These are phyloP conservation scores for Alsophila aescularia DNA, from an alignment of 2,888 invertebrate species.

Conservation along the genomic window DNA sequence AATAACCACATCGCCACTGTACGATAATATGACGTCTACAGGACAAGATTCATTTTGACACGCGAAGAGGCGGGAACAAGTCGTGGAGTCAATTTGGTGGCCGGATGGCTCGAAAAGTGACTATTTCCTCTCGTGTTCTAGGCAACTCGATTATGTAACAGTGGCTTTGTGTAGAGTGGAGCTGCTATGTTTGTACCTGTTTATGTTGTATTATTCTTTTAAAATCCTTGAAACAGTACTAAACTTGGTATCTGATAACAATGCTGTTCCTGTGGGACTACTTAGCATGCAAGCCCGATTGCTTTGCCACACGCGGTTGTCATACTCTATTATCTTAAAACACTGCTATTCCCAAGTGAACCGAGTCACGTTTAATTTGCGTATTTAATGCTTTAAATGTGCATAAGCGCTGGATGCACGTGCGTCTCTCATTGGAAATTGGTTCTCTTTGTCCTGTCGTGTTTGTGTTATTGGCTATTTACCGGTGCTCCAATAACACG, in stretches of 20 bases:
- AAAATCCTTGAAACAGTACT: slow-evolving; percentile 2
- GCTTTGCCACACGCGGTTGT: slow-evolving; percentile 39
- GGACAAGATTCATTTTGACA: slow-evolving; percentile 36
- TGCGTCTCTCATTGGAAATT: slow-evolving; percentile 29
- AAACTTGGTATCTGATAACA: slow-evolving; percentile 39
- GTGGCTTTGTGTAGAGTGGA: slow-evolving; percentile 11
- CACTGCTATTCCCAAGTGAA: slow-evolving; percentile 34
- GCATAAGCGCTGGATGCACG: slow-evolving; percentile 40
- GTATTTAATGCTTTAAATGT: slow-evolving; percentile 46
- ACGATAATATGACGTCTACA: slow-evolving; percentile 5
- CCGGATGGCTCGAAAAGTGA: slow-evolving; percentile 66
- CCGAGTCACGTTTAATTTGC: slow-evolving; percentile 39
- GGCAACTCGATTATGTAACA: slow-evolving; percentile 37
- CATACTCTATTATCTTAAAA: slow-evolving; percentile 31
- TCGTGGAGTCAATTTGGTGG: slow-evolving; percentile 60
- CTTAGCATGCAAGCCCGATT: slow-evolving; percentile 32
- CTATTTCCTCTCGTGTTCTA: slow-evolving; percentile 60
- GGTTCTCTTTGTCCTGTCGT: not conserved
- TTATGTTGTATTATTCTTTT: not conserved
- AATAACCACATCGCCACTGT: slow-evolving; percentile 17
- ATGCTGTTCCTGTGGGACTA: slow-evolving; percentile 51
- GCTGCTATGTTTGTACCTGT: slow-evolving; percentile 11
- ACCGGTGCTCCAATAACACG: slow-evolving; percentile 46
- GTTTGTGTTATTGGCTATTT: slow-evolving; percentile 34
- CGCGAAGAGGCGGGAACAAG: slow-evolving; percentile 48